Percentiles rank a stretch among this genome's conserved stretches.
phyloP scores from a whole-genome alignment of 92 coral and sea anemone species.

The Bergia sp. region DNA sequence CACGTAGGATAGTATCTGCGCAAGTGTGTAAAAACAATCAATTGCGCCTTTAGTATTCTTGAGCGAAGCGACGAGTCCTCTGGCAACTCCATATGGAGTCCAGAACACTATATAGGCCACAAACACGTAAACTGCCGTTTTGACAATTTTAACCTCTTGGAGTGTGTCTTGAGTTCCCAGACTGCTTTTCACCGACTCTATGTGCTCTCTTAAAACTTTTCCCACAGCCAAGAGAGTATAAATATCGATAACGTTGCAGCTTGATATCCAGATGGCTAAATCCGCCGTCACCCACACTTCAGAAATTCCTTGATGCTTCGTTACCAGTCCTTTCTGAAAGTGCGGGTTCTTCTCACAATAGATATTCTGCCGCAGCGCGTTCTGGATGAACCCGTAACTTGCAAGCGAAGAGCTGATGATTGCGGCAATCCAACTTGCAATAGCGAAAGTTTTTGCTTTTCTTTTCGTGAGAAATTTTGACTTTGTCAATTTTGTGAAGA shows the following conservation, averaged over 20 bases:
- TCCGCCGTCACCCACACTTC: background rate
- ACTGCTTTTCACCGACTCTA: background rate
- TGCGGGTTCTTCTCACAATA: slow-evolving; percentile 12
- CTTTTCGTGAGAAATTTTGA: background rate
- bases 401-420: slow-evolving; percentile 2
- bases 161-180: slow-evolving; percentile 3
- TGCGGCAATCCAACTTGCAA: background rate
- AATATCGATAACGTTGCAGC: background rate
- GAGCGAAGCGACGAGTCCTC: background rate
- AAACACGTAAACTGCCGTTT: background rate
- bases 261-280: slow-evolving; percentile 13
- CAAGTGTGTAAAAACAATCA: background rate
- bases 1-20: background rate
- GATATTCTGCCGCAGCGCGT: background rate
- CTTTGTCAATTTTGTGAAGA: slow-evolving; percentile 1
- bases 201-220: background rate
- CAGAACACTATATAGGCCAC: background rate
- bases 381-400: slow-evolving; percentile 10
- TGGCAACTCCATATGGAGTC: background rate
- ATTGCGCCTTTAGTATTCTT: background rate
- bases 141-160: background rate
- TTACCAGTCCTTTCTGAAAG: background rate
- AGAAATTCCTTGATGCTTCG: background rate
- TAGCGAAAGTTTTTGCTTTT: background rate
- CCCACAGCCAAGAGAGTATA: background rate